Conservation (phyloP, 2,113 vertebrate genomes). For the Hemiprocne comata region DNA sequence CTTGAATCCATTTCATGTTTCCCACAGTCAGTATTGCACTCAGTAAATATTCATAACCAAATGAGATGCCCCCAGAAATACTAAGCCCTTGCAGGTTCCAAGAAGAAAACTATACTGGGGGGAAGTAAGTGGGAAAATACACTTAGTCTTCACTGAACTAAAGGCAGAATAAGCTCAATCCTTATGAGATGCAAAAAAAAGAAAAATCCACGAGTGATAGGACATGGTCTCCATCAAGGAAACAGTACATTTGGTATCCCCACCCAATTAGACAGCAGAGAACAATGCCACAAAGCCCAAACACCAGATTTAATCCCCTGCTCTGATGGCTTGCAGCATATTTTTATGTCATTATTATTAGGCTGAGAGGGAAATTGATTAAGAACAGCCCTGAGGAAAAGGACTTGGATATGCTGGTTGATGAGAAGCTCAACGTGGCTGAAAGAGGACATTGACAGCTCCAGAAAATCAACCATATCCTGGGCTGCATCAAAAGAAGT, state of each 20-base stretch:
- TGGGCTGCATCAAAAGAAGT: no score
- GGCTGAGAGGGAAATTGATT: no score
- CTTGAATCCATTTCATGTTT: neutral
- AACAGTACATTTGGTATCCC: neutral
- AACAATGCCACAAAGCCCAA: neutral
- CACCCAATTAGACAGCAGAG: neutral
- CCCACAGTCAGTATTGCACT: neutral
- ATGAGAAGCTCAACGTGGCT: no score
- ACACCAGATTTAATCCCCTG: neutral
- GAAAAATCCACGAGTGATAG: neutral
- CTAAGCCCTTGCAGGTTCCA: neutral
- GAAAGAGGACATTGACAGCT: no score
- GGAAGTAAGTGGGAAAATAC: neutral
- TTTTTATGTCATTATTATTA: neutral
- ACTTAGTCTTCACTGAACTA: neutral
- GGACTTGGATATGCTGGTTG: no score
- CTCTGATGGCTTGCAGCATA: neutral
- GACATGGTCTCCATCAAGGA: neutral
- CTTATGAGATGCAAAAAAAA: neutral
- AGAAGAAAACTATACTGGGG: fast-evolving
- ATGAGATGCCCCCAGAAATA: neutral
- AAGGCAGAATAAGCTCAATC: neutral
- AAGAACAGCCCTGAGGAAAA: no score
- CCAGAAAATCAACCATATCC: no score
- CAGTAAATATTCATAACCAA: neutral